Evolutionary conservation across 2,888 invertebrate genomes (phyloP).

Genomic region (Fragum whitleyi): DNA sequence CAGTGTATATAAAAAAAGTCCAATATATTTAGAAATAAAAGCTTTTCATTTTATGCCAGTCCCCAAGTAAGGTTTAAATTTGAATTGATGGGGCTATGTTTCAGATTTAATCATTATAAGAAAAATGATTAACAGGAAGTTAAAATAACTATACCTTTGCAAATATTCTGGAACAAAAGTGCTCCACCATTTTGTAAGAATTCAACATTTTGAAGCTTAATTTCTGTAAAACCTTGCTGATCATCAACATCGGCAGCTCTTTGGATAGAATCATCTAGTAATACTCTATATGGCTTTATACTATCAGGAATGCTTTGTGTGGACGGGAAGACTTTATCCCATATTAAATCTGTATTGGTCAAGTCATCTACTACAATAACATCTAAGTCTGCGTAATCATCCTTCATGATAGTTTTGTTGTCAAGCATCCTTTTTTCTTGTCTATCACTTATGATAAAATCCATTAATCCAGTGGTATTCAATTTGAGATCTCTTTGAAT

Average conservation of each 20-base stretch:
- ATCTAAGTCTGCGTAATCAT: neutral
- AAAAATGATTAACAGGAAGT: too few species aligned
- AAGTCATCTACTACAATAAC: slow-evolving; percentile 1
- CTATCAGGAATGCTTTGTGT: neutral
- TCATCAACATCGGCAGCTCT: neutral
- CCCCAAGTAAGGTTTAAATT: too few species aligned
- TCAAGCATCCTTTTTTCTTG: neutral
- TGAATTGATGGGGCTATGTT: too few species aligned
- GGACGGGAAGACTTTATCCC: neutral
- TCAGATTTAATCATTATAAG: too few species aligned
- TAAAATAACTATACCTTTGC: slow-evolving; percentile 9
- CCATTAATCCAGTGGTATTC: neutral
- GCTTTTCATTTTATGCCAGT: too few species aligned
- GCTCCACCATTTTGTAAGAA: neutral
- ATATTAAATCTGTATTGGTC: neutral
- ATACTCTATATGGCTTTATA: neutral
- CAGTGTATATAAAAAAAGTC: too few species aligned
- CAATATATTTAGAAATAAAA: too few species aligned
- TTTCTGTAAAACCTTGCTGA: neutral
- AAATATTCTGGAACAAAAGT: neutral
- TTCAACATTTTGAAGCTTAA: neutral
- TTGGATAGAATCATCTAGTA: neutral
- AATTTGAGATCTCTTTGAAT: neutral
- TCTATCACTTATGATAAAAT: neutral
- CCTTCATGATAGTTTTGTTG: neutral